Conservation (phyloP, 2,888 invertebrate species). For the Doris montereyensis region DNA sequence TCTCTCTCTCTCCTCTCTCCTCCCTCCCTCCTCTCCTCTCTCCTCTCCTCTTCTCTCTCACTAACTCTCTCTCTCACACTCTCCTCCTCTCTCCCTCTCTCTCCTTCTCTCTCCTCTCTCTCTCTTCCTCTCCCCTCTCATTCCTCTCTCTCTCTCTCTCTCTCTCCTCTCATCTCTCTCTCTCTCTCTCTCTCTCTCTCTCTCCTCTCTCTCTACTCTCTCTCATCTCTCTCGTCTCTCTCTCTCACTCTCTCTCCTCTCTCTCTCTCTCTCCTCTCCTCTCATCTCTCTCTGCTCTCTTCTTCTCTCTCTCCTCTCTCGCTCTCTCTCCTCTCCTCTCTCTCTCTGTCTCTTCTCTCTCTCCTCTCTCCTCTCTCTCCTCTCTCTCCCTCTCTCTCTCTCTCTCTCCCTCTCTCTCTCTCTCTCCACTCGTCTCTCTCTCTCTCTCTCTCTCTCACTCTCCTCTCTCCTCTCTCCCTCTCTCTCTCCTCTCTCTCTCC, state of each 20-base stretch:
- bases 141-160: not conserved
- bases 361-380: conserved; percentile 2
- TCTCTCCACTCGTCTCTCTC: too few relatives aligned
- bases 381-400: conserved; percentile 6
- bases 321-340: not conserved
- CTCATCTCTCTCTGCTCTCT: not conserved
- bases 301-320: not conserved
- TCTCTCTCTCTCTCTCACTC: too few relatives aligned
- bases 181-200: not conserved
- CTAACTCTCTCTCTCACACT: not conserved
- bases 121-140: not conserved
- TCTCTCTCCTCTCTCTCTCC: not conserved
- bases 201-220: not conserved
- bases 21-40: too few relatives aligned
- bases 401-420: not conserved
- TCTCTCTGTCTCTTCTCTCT: not conserved
- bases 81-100: not conserved
- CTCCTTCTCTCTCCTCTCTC: not conserved
- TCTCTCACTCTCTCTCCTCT: conserved; percentile 6
- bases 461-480: not conserved
- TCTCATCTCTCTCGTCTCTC: not conserved
- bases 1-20: not conserved
- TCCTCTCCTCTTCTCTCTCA: too few relatives aligned
- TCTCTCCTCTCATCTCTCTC: too few relatives aligned
- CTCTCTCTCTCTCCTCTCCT: not conserved